Conservation (phyloP, 2,113 vertebrate species). For the Cairina moschata region DNA sequence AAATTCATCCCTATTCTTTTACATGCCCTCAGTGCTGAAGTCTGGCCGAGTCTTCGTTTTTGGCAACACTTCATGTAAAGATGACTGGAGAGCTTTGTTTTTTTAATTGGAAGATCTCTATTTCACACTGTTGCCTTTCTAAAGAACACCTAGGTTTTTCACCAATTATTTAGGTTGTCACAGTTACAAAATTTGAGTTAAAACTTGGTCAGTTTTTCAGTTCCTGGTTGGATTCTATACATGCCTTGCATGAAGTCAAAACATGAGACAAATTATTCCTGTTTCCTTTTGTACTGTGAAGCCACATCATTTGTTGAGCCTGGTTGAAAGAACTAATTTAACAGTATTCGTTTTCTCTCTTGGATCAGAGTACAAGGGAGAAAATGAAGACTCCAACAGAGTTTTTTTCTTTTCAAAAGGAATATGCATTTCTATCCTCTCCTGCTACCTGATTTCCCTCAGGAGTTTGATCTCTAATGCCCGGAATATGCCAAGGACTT, state of each 20-base stretch:
- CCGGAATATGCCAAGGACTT: neutral
- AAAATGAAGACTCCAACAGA: slow-evolving; percentile 46
- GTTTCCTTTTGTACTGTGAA: slow-evolving; percentile 37
- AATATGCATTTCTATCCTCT: neutral
- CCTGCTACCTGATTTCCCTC: neutral
- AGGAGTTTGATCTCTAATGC: neutral
- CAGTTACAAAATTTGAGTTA: neutral
- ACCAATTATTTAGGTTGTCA: slow-evolving; percentile 2
- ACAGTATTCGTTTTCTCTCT: slow-evolving; percentile 31
- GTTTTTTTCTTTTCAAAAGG: slow-evolving; percentile 20
- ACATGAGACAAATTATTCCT: slow-evolving; percentile 47
- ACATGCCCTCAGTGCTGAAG: neutral
- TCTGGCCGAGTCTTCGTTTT: neutral
- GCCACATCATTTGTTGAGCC: slow-evolving; percentile 2
- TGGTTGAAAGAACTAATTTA: slow-evolving; percentile 25
- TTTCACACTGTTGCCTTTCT: neutral
- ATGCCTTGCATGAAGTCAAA: slow-evolving; percentile 35
- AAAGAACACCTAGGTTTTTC: neutral
- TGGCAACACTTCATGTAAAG: slow-evolving; percentile 7
- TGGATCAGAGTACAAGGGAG: slow-evolving; percentile 38
- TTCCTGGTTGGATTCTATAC: slow-evolving; percentile 15
- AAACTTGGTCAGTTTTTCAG: neutral
- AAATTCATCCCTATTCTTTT: neutral
- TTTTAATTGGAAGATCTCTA: slow-evolving; percentile 19
- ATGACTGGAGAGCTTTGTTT: neutral